phyloP scores from a whole-genome alignment of 1,140 invertebrate species.

The Branchinecta lynchi region DNA sequence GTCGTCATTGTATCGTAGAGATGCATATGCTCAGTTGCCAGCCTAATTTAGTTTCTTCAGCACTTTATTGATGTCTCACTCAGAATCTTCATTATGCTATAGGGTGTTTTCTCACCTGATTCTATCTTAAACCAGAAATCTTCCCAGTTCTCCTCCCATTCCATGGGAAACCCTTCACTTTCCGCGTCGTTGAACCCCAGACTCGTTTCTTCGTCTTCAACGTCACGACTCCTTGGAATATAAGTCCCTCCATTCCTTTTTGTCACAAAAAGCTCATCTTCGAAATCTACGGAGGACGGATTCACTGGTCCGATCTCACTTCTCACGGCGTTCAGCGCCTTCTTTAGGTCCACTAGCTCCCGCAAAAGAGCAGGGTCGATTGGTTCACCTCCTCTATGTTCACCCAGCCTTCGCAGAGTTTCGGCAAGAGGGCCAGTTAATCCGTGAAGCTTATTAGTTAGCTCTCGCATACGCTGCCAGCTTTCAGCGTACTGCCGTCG shows the following conservation, averaged over 20 bases:
- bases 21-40: too few species aligned
- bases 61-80: constrained; percentile 21
- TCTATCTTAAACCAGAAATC: constrained; percentile 19
- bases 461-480: constrained; percentile 47
- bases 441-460: constrained; percentile 39
- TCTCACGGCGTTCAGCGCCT: constrained; percentile 19
- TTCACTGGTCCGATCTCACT: constrained; percentile 16
- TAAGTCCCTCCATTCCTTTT: constrained; percentile 11
- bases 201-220: constrained; percentile 13
- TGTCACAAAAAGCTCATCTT: neutral
- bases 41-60: neutral
- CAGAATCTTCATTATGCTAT: constrained; percentile 20
- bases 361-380: constrained; percentile 19
- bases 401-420: constrained; percentile 35
- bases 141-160: constrained; percentile 22
- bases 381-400: constrained; percentile 18
- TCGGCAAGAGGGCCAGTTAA: constrained; percentile 61
- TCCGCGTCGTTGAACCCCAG: constrained; percentile 12
- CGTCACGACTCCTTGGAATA: constrained; percentile 6
- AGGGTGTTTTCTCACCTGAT: constrained; percentile 19
- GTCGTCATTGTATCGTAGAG: too few species aligned
- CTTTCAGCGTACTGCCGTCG: constrained; percentile 65
- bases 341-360: constrained; percentile 20
- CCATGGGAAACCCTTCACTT: constrained; percentile 20
- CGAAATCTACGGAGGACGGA: neutral